A percentile compares a stretch with the other conserved stretches of the same genome.
Conservation (phyloP, 1,140 invertebrate species). For the Protaetia brevitarsis region DNA sequence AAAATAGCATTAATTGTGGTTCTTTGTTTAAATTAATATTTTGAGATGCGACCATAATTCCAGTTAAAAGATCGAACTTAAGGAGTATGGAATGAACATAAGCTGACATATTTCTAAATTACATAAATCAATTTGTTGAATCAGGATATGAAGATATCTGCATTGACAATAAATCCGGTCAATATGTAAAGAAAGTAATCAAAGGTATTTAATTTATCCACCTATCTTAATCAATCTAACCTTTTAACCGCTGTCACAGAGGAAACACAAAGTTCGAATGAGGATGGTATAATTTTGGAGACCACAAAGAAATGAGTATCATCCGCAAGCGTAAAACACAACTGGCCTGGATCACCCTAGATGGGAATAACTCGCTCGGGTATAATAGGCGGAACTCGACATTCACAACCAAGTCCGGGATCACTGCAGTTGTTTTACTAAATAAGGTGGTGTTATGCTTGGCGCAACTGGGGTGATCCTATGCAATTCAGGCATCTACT, state of each 20-base stretch:
- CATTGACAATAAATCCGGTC: slow-evolving; percentile 95
- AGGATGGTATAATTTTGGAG: slow-evolving; percentile 50
- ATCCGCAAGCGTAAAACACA: too few species aligned
- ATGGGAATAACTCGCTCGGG: too few species aligned
- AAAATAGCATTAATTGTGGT: slow-evolving; percentile 51
- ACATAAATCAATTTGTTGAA: slow-evolving; percentile 75
- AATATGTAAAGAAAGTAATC: slow-evolving; percentile 92
- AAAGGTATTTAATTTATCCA: slow-evolving; percentile 63
- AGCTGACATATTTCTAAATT: slow-evolving; percentile 91
- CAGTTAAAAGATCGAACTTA: slow-evolving; percentile 86
- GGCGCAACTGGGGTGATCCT: too few species aligned
- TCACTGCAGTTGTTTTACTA: too few species aligned
- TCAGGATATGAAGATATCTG: slow-evolving; percentile 90
- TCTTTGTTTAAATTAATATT: background rate
- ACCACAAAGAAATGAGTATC: too few species aligned
- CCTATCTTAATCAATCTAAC: background rate
- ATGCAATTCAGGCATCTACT: too few species aligned
- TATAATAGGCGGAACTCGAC: too few species aligned
- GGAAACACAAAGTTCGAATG: slow-evolving; percentile 66
- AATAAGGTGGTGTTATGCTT: too few species aligned
- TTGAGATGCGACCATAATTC: background rate
- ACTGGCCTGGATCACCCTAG: too few species aligned
- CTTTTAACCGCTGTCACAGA: slow-evolving; percentile 48
- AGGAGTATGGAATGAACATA: slow-evolving; percentile 89
- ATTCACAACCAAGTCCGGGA: too few species aligned